A percentile compares a stretch with the other conserved stretches of the same genome.
These are phyloP conservation scores for Lepidochitona cinerea DNA, from an alignment of 2,888 invertebrate genomes.

Conservation along the genomic window DNA sequence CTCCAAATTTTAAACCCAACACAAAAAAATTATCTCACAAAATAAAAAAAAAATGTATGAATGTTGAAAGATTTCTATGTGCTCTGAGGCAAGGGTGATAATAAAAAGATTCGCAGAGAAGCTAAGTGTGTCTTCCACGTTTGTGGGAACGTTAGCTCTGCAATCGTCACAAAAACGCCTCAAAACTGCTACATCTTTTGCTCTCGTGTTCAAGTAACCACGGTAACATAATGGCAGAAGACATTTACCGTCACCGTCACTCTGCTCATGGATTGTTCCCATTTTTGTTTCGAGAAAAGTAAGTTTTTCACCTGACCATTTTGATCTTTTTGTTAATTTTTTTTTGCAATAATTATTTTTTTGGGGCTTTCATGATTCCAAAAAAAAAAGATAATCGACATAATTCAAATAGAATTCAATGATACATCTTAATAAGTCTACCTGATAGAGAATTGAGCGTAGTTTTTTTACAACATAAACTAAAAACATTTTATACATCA, in stretches of 20 bases:
- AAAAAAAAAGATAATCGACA: no score
- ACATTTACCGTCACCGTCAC: background rate
- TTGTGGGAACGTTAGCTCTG: background rate
- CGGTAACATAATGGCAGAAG: background rate
- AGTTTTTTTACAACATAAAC: no score
- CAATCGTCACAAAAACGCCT: no score
- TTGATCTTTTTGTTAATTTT: background rate
- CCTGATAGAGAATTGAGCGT: no score
- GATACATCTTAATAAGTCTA: no score
- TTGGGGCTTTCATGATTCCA: no score
- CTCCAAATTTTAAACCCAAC: background rate
- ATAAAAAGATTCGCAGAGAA: constrained; percentile 3
- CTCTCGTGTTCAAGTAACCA: no score
- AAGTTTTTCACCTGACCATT: background rate
- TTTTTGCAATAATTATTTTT: background rate
- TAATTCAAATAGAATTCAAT: no score
- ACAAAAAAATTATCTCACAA: background rate
- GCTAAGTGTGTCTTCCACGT: background rate
- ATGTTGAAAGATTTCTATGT: background rate
- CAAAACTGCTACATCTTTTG: no score
- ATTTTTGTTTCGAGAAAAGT: constrained; percentile 5
- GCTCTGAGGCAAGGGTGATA: background rate
- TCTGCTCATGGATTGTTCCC: background rate
- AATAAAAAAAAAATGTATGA: background rate
- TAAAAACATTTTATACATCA: no score